These are phyloP conservation scores for Ptiloglossa arizonensis DNA, from an alignment of 1,140 invertebrate species.

Conservation along the genomic window DNA sequence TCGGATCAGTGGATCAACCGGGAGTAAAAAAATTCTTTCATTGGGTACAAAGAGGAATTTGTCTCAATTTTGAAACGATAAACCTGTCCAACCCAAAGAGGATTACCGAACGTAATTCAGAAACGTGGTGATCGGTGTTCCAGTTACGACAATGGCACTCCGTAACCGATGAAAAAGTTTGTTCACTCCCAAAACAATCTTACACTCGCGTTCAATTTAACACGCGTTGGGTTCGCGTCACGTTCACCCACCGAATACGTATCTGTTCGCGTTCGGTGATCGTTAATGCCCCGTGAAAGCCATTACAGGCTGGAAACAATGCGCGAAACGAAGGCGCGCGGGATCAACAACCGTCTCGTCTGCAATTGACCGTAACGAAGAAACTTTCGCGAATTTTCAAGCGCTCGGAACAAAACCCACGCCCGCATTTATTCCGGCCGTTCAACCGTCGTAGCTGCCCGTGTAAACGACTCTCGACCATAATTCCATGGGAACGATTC, in stretches of 20 bases:
- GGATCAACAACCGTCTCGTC: background rate
- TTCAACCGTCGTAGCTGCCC: background rate
- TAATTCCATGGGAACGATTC: background rate
- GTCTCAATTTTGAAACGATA: no score
- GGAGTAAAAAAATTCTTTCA: no score
- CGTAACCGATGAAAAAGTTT: no score
- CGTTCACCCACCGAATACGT: background rate
- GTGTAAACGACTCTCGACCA: background rate
- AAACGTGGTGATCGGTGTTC: no score
- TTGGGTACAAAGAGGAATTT: no score
- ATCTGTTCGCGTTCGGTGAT: background rate
- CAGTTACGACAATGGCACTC: no score
- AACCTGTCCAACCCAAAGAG: no score
- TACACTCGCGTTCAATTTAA: no score
- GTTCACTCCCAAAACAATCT: no score
- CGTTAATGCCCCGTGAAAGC: background rate
- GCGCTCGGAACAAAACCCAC: background rate
- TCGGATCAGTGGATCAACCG: no score
- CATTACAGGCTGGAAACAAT: background rate
- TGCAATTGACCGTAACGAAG: background rate
- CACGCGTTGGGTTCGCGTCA: background rate
- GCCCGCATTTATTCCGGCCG: background rate
- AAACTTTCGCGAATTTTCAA: slow-evolving; percentile 10
- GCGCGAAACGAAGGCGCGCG: background rate
- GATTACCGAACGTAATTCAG: no score